Conservation (phyloP, 2,797 vertebrate species). For the Scomberomorus guttatus region DNA sequence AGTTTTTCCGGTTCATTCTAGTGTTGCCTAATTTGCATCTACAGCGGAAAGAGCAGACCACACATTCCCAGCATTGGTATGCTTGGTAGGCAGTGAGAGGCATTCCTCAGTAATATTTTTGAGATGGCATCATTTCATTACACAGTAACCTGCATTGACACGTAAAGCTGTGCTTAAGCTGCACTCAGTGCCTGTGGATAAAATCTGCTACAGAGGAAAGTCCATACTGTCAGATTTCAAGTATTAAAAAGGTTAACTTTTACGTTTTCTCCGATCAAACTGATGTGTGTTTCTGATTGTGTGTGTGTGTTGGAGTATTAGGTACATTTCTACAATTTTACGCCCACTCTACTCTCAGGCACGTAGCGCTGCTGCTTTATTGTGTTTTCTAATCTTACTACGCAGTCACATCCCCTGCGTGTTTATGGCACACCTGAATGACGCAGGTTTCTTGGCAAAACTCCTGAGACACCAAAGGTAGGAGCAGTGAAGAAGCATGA, state of each 20-base stretch:
- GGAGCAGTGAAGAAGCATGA: conserved; percentile 19
- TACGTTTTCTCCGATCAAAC: conserved; percentile 48
- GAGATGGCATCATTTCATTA: conserved; percentile 67
- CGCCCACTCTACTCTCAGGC: conserved; percentile 46
- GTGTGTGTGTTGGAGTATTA: conserved; percentile 4
- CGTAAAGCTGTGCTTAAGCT: conserved; percentile 50
- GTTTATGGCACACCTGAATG: conserved; percentile 65
- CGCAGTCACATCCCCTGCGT: conserved; percentile 16
- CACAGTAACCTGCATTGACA: conserved; percentile 62
- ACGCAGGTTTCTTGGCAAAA: conserved; percentile 50
- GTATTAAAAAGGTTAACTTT: conserved; percentile 57
- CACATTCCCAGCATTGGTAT: conserved; percentile 48
- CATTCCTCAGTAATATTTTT: conserved; percentile 67
- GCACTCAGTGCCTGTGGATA: conserved; percentile 24
- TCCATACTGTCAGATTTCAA: conserved; percentile 36
- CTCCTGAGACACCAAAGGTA: conserved; percentile 23
- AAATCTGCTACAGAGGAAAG: conserved; percentile 41
- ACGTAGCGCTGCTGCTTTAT: conserved; percentile 17
- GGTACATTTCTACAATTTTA: conserved; percentile 20
- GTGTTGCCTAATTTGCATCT: conserved; percentile 37
- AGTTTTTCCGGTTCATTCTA: conserved; percentile 18
- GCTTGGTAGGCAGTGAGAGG: conserved; percentile 45
- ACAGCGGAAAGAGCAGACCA: conserved; percentile 2
- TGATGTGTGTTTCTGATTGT: conserved; percentile 25
- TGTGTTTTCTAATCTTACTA: conserved; percentile 21